phyloP scores from a whole-genome alignment of 2,888 invertebrate species.

The Netelia fuscicornis region DNA sequence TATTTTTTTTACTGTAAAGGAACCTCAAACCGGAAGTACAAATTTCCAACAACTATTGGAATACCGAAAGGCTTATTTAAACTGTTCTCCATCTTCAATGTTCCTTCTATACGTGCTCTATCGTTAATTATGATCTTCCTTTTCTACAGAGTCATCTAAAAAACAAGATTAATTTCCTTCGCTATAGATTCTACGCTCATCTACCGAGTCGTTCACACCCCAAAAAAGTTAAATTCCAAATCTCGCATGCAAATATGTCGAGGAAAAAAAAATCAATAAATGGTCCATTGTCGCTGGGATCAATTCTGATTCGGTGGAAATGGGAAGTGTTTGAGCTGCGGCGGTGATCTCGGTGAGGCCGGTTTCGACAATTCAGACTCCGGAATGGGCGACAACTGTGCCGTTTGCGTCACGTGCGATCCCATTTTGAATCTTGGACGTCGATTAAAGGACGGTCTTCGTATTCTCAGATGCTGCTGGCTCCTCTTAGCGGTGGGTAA shows the following conservation, averaged over 20 bases:
- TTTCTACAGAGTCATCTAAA: not conserved
- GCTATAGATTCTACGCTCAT: not conserved
- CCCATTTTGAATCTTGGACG: conserved; percentile 81
- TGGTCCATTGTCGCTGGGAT: conserved; percentile 20
- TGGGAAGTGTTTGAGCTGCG: conserved; percentile 83
- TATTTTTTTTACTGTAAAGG: not conserved
- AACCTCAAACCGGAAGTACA: not conserved
- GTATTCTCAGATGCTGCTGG: conserved; percentile 79
- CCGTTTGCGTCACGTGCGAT: conserved; percentile 82
- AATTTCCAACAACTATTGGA: not conserved
- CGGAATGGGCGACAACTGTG: conserved; percentile 89
- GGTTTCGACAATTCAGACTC: conserved; percentile 91
- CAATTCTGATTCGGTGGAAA: conserved; percentile 80
- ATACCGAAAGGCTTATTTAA: not conserved
- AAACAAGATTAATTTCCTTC: not conserved
- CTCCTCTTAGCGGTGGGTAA: conserved; percentile 76
- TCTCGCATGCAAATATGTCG: not conserved
- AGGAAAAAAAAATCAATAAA: conserved; percentile 22
- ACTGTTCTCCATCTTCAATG: not conserved
- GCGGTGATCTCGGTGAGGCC: conserved; percentile 87
- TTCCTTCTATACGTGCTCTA: conserved; percentile 16
- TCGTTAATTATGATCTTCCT: not conserved
- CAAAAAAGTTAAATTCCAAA: not conserved
- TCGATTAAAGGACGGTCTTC: conserved; percentile 78
- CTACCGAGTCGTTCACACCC: not conserved